phyloP scores from a whole-genome alignment of 30 jellyfish, hydroid and myxozoan genomes.

The Haliclystus octoradiatus region DNA sequence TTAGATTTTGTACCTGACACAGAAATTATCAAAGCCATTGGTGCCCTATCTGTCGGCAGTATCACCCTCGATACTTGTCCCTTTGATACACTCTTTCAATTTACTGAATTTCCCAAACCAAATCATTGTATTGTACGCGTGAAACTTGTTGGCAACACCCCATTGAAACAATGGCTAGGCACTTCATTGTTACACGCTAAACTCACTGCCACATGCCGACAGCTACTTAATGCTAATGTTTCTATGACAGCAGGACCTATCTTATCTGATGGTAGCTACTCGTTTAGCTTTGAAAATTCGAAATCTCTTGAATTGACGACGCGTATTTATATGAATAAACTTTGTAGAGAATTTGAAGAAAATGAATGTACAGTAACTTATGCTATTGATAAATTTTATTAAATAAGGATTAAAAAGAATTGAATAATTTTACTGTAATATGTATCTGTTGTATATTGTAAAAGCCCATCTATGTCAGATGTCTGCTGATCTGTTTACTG shows the following conservation, averaged over 20 bases:
- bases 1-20: conserved; percentile 61
- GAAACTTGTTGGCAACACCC: conserved; percentile 25
- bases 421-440: too few relatives aligned
- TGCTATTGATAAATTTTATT: too few relatives aligned
- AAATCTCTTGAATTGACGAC: neutral
- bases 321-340: neutral
- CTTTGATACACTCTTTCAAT: conserved; percentile 15
- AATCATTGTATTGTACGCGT: conserved; percentile 9
- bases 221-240: conserved; percentile 40
- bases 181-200: conserved; percentile 53
- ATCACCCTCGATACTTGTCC: conserved; percentile 11
- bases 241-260: conserved; percentile 64
- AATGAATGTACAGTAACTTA: too few relatives aligned
- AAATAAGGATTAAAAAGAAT: too few relatives aligned
- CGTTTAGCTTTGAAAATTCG: conserved; percentile 17
- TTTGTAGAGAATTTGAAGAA: too few relatives aligned
- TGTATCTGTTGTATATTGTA: too few relatives aligned
- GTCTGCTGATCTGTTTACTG: too few relatives aligned
- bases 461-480: too few relatives aligned
- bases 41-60: conserved; percentile 22
- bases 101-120: conserved; percentile 27
- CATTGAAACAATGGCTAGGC: conserved; percentile 60
- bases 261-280: conserved; percentile 5
- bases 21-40: conserved; percentile 2
- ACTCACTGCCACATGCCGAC: conserved; percentile 55